phyloP scores from a whole-genome alignment of 2,797 vertebrate species.

The Myripristis murdjan region DNA sequence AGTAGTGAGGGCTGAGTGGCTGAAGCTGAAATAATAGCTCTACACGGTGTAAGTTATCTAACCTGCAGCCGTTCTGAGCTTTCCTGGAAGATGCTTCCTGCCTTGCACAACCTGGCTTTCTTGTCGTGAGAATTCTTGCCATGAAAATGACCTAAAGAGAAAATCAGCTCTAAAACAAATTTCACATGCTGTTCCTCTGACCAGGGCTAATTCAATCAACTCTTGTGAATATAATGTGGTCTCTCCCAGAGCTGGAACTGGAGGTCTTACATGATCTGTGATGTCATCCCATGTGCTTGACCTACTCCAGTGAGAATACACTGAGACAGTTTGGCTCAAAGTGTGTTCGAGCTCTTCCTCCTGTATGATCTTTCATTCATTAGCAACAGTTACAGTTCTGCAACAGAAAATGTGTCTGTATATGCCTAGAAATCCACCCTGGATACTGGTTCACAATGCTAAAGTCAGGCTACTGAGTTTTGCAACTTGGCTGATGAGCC shows the following conservation, averaged over 20 bases:
- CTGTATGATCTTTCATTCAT: neutral
- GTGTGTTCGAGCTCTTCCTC: neutral
- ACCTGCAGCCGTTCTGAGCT: conserved; percentile 14
- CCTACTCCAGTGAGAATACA: neutral
- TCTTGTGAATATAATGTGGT: conserved; percentile 19
- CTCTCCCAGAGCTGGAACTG: neutral
- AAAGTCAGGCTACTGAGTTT: conserved; percentile 9
- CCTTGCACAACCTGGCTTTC: neutral
- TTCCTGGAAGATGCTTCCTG: neutral
- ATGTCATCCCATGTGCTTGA: neutral
- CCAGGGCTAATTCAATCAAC: neutral
- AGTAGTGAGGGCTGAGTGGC: neutral
- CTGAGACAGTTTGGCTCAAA: neutral
- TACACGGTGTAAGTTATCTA: conserved; percentile 9
- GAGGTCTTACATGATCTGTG: neutral
- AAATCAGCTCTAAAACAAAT: neutral
- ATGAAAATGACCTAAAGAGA: neutral
- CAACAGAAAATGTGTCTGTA: neutral
- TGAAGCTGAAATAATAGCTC: neutral
- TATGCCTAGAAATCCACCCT: neutral
- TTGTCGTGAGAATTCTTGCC: neutral
- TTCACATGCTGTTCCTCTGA: neutral
- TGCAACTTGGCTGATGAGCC: neutral
- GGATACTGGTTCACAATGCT: neutral
- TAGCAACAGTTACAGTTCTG: conserved; percentile 9